Evolutionary conservation across 2,797 vertebrate species (phyloP).

Genomic region (Artibeus jamaicensis): DNA sequence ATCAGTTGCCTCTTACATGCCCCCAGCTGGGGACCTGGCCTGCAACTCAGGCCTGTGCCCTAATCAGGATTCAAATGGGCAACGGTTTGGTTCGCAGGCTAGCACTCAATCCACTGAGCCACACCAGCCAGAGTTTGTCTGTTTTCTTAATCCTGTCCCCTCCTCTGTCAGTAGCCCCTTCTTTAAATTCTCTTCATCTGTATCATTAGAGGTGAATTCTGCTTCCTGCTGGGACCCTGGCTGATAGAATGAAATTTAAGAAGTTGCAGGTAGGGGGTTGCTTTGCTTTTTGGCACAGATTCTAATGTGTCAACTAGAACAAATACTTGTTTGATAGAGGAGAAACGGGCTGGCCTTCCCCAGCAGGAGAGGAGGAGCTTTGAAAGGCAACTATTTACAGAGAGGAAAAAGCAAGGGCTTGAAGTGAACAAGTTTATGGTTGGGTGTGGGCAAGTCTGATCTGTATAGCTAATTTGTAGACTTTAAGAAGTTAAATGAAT

Average conservation of each 20-base stretch:
- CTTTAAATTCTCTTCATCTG: slow-evolving; percentile 3
- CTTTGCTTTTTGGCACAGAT: slow-evolving; percentile 48
- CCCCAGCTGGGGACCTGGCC: neutral
- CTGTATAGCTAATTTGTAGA: slow-evolving; percentile 59
- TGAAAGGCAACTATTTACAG: slow-evolving; percentile 30
- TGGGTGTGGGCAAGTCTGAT: slow-evolving; percentile 51
- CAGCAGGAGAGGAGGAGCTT: slow-evolving; percentile 18
- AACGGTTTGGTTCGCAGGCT: neutral
- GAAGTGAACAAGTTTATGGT: slow-evolving; percentile 35
- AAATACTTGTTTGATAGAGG: slow-evolving; percentile 48
- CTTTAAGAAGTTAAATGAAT: slow-evolving; percentile 66
- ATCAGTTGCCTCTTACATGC: neutral
- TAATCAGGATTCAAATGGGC: neutral
- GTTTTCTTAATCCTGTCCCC: neutral
- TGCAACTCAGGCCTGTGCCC: neutral
- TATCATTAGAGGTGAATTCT: neutral
- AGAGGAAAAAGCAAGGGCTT: slow-evolving; percentile 40
- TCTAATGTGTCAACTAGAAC: slow-evolving; percentile 13
- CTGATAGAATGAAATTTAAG: neutral
- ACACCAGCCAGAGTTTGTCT: neutral
- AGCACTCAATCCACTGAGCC: neutral
- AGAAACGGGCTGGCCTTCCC: slow-evolving; percentile 1
- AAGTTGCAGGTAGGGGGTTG: slow-evolving; percentile 28
- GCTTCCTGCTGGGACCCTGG: neutral
- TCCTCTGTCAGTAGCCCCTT: neutral